Evolutionary conservation across 1,140 invertebrate species (phyloP).

Genomic region (Aethina tumida): DNA sequence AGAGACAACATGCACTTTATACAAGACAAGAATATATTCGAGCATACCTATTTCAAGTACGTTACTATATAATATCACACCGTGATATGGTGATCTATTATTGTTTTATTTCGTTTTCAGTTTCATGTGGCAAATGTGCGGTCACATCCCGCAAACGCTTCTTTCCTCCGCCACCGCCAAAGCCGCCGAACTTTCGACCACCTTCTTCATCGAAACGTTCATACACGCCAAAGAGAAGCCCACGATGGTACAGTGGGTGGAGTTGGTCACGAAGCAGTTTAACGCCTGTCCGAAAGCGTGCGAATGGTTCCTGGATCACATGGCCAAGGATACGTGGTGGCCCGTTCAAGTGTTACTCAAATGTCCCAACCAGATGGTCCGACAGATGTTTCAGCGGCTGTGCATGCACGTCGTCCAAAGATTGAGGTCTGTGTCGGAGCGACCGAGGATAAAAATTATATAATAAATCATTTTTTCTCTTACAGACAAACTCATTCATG

Average conservation of each 20-base stretch:
- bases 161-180: conserved; percentile 73
- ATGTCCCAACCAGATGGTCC: conserved; percentile 91
- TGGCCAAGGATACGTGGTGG: conserved; percentile 91
- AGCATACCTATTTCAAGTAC: conserved; percentile 89
- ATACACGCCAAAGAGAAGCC: conserved; percentile 97
- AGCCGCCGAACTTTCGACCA: conserved; percentile 79
- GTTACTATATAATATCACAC: conserved; percentile 31
- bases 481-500: conserved; percentile 47
- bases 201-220: conserved; percentile 92
- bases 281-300: conserved; percentile 83
- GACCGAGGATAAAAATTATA: conserved; percentile 2
- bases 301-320: conserved; percentile 86
- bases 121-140: conserved; percentile 94
- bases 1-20: conserved; percentile 92
- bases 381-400: conserved; percentile 87
- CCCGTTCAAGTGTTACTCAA: conserved; percentile 84
- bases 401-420: conserved; percentile 90
- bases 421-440: conserved; percentile 46
- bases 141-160: conserved; percentile 82
- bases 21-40: conserved; percentile 91
- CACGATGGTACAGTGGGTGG: conserved; percentile 94
- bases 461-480: conserved; percentile 13
- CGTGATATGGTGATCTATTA: not conserved
- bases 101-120: conserved; percentile 40
- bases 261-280: conserved; percentile 88